phyloP scores from a whole-genome alignment of 2,797 vertebrate genomes.

The Characodon lateralis region DNA sequence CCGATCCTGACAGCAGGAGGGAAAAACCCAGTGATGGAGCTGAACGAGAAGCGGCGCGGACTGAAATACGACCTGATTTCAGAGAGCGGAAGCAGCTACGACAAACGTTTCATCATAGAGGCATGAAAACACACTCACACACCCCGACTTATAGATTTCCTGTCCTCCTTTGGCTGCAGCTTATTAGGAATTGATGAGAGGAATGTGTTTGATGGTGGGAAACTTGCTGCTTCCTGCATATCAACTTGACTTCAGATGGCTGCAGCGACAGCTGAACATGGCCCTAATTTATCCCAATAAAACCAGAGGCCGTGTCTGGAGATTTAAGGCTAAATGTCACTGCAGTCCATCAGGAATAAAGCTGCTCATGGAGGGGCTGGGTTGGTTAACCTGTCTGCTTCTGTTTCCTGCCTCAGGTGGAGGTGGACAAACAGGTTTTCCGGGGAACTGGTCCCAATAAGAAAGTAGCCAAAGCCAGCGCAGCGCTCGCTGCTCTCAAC shows the following conservation, averaged over 20 bases:
- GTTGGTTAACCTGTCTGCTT: background rate
- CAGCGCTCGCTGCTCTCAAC: slow-evolving; percentile 91
- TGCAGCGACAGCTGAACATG: background rate
- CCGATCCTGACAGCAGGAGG: slow-evolving; percentile 93
- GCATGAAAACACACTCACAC: slow-evolving; percentile 56
- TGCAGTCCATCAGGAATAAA: background rate
- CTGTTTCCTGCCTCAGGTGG: slow-evolving; percentile 79
- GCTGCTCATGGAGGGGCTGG: background rate
- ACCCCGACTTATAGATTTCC: background rate
- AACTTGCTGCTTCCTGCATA: slow-evolving; percentile 24
- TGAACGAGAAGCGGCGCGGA: slow-evolving; percentile 93
- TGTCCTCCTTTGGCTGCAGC: background rate
- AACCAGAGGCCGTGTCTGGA: background rate
- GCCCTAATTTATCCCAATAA: background rate
- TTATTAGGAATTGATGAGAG: background rate
- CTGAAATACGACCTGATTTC: slow-evolving; percentile 94
- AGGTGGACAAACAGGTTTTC: slow-evolving; percentile 93
- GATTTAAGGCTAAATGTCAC: background rate
- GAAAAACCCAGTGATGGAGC: slow-evolving; percentile 95
- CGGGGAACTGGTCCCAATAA: slow-evolving; percentile 93
- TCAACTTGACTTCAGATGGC: slow-evolving; percentile 20
- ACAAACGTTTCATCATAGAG: slow-evolving; percentile 94
- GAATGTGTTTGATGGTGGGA: background rate
- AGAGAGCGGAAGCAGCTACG: slow-evolving; percentile 91
- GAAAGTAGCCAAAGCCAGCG: slow-evolving; percentile 94